Base-by-base conservation (phyloP, 1,140 invertebrate genomes). In the Drosophila jambulina region DNA sequence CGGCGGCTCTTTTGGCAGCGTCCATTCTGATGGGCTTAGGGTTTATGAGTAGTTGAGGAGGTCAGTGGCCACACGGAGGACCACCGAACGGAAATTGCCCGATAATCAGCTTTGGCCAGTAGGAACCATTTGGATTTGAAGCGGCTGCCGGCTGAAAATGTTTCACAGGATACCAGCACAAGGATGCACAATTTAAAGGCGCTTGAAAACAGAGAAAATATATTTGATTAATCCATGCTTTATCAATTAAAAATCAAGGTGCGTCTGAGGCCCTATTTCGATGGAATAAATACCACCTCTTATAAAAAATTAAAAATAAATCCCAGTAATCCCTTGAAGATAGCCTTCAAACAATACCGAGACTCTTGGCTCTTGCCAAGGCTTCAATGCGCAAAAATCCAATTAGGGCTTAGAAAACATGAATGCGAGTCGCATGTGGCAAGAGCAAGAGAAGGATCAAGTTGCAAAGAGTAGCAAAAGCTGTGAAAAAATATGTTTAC, bases 81-180 rank as follows among this genome's bases (percentile, higher is more conserved):
- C 53, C 51, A 29, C 29, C 45, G 21, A 59, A 67, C 81, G 81
- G 81, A 86, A 86, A 85, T 85, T 74, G 68, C 78, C 59, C 53
- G 67, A 76, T 87, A 82, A 82, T 82, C 82, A 71, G 69, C 79
- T 80, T 76, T 64, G 38, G 61, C 46, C 62, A 69, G 85, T 58
- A 71, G 77, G 56, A 70, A 42, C 32, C 43, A 29, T 46, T 63
- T 58, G 23, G 27, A 78, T 40, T n/a, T 6, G 15, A 32, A n/a
- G 34, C 57, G 23, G 25, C 2, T 45, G 42, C 9, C 9, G 23
- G n/a, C n/a, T 8, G 12, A 46, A 63, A 45, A 32, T 40, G 36
- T 23, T 23, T 32, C 15, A 12, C 25, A 19, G 36, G 27, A 34
- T 60, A 34, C 27, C 34, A n/a, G 10, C n/a, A 32, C 36, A 36